These are phyloP conservation scores for Diadema setosum DNA, from an alignment of 35 echinoderm and acorn worm genomes.

Conservation along the genomic window DNA sequence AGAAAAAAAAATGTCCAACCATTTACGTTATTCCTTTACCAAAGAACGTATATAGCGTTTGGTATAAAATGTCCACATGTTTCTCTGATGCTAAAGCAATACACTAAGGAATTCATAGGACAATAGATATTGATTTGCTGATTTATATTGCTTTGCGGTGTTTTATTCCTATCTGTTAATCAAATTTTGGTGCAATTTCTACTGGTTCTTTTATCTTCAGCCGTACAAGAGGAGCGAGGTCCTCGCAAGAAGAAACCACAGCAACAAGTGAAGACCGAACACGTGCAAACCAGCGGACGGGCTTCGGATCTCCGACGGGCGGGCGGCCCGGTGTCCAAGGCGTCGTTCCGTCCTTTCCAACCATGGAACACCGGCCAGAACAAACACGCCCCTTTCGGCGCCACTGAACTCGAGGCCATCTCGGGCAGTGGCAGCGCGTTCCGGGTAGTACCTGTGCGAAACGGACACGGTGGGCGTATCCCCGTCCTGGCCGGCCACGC, in stretches of 20 bases:
- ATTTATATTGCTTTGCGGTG: too few species aligned
- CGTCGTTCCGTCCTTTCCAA: constrained; percentile 72
- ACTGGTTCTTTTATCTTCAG: constrained; percentile 38
- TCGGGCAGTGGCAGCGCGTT: constrained; percentile 60
- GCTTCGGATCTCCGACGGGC: not conserved
- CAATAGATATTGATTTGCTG: too few species aligned
- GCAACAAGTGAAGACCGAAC: constrained; percentile 20
- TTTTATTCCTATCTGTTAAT: too few species aligned
- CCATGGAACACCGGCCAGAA: constrained; percentile 44
- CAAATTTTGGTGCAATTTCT: too few species aligned
- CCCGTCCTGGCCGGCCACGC: constrained; percentile 19
- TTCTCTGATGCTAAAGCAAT: too few species aligned
- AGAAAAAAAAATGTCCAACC: too few species aligned
- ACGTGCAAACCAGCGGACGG: not conserved
- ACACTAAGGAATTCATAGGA: too few species aligned
- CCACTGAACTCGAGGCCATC: not conserved
- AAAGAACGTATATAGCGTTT: too few species aligned
- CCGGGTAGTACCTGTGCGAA: constrained; percentile 70
- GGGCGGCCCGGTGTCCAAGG: not conserved
- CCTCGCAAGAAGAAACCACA: constrained; percentile 93
- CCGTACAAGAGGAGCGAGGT: constrained; percentile 95
- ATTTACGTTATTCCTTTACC: too few species aligned
- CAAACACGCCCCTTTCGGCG: constrained; percentile 24
- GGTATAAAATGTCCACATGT: too few species aligned
- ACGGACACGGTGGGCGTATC: constrained; percentile 39